These are phyloP conservation scores for Aphelenchoides fujianensis DNA, from an alignment of 1,140 invertebrate genomes.

Conservation along the genomic window DNA sequence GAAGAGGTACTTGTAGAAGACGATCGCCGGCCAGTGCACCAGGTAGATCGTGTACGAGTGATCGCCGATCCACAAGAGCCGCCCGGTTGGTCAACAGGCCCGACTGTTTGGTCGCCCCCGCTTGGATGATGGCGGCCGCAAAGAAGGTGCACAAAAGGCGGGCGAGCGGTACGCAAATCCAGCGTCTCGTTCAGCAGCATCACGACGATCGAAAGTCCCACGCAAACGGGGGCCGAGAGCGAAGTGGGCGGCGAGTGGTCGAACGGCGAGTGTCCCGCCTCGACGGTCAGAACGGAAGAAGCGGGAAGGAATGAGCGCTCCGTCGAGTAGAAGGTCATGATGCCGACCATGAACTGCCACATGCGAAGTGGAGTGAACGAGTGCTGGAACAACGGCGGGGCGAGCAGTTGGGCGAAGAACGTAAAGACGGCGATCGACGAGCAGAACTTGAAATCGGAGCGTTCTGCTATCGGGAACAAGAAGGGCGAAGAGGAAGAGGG, in stretches of 20 bases:
- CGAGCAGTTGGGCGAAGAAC: not conserved
- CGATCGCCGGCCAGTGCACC: not conserved
- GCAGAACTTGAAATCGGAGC: too few species aligned
- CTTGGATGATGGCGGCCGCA: not conserved
- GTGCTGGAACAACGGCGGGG: not conserved
- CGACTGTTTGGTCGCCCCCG: not conserved
- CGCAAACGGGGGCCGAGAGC: not conserved
- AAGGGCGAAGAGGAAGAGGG: not conserved
- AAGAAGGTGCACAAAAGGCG: not conserved
- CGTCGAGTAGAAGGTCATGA: not conserved
- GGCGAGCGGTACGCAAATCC: not conserved
- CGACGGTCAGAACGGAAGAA: too few species aligned
- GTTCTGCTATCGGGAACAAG: too few species aligned
- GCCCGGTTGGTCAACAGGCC: not conserved
- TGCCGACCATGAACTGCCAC: not conserved
- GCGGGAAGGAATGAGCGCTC: too few species aligned
- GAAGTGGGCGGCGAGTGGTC: not conserved
- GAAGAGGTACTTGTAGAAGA: not conserved
- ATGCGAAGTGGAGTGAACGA: not conserved
- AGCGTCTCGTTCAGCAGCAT: not conserved
- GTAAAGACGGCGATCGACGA: too few species aligned
- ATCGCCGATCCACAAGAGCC: not conserved
- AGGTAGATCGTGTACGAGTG: not conserved
- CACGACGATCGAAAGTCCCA: not conserved
- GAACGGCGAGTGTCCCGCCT: too few species aligned